phyloP scores from a whole-genome alignment of 2,797 vertebrate genomes.

The Gymnothorax javanicus region DNA sequence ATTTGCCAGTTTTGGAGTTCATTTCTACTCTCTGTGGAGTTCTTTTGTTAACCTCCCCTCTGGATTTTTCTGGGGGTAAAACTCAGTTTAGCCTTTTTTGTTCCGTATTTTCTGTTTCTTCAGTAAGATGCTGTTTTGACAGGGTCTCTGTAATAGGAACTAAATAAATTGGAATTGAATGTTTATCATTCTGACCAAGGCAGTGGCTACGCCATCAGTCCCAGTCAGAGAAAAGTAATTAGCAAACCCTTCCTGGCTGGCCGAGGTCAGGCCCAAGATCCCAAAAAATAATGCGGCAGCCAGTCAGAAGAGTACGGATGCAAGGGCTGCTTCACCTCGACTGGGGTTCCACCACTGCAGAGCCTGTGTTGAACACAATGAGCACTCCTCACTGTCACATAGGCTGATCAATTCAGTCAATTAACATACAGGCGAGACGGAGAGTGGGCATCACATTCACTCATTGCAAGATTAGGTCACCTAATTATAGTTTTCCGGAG shows the following conservation, averaged over 20 bases:
- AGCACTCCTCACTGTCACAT: neutral
- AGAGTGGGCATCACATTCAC: neutral
- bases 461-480: neutral
- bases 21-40: too few species aligned
- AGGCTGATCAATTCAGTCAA: neutral
- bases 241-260: neutral
- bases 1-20: too few species aligned
- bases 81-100: too few species aligned
- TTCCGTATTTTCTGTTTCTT: too few species aligned
- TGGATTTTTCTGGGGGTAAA: too few species aligned
- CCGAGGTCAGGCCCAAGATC: neutral
- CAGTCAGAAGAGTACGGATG: neutral
- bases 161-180: neutral
- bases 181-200: neutral
- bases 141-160: too few species aligned
- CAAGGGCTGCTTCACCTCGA: neutral
- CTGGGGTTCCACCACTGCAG: neutral
- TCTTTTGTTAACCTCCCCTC: too few species aligned
- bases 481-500: neutral
- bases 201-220: neutral
- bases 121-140: too few species aligned
- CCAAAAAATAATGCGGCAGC: neutral
- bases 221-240: neutral
- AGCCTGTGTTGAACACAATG: neutral
- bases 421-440: neutral